Evolutionary conservation across 2,113 vertebrate genomes (phyloP).

Genomic region (Lepus americanus): DNA sequence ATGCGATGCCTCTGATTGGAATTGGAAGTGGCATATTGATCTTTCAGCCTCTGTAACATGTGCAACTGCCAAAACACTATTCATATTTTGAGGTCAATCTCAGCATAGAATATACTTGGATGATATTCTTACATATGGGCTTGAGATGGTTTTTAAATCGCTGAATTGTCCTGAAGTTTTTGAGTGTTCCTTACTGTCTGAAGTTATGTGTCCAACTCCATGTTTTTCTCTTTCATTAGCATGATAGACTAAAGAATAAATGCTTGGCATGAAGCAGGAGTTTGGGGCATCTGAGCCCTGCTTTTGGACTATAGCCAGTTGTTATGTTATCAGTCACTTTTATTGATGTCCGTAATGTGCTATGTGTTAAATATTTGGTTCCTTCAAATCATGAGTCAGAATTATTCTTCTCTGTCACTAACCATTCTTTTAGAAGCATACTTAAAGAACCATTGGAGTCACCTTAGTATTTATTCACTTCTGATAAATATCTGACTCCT

Average conservation of each 20-base stretch:
- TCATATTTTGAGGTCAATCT: neutral
- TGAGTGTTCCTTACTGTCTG: neutral
- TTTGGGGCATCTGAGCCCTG: neutral
- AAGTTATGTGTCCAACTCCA: neutral
- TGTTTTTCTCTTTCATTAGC: neutral
- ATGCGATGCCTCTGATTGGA: neutral
- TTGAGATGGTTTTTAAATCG: neutral
- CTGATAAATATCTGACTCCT: neutral
- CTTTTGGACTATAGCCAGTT: neutral
- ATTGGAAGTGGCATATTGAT: neutral
- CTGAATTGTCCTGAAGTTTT: neutral
- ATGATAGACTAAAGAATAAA: no score
- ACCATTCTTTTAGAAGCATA: neutral
- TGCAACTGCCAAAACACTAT: neutral
- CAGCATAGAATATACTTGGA: neutral
- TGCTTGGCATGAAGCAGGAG: neutral
- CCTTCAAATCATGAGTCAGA: neutral
- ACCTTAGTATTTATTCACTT: neutral
- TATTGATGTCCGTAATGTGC: neutral
- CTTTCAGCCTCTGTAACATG: neutral
- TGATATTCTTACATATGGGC: neutral
- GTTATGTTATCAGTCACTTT: neutral
- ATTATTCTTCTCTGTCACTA: neutral
- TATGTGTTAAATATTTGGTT: neutral
- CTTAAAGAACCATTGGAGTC: neutral